phyloP scores from a whole-genome alignment of 2,888 invertebrate species.

The Hartigia nigra region DNA sequence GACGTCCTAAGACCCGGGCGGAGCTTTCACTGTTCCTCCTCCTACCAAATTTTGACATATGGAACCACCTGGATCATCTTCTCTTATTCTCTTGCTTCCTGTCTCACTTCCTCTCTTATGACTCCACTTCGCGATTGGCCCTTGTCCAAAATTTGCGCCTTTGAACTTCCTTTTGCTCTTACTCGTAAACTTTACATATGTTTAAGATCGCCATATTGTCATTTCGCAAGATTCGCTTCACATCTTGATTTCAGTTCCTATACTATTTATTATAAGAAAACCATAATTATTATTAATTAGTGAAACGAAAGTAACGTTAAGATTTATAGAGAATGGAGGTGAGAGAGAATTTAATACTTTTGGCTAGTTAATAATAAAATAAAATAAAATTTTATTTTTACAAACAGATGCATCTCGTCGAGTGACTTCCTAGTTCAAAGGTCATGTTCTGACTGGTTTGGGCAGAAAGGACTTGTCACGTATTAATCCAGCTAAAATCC shows the following conservation, averaged over 20 bases:
- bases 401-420: background rate
- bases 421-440: background rate
- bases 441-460: slow-evolving; percentile 3
- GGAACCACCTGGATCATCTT: slow-evolving; percentile 53
- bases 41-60: slow-evolving; percentile 41
- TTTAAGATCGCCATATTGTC: background rate
- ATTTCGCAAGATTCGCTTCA: background rate
- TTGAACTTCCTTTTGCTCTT: background rate
- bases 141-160: background rate
- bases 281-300: background rate
- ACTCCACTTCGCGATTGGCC: background rate
- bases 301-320: background rate
- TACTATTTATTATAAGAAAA: background rate
- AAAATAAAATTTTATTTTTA: background rate
- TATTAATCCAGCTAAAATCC: slow-evolving; percentile 41
- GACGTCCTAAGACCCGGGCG: slow-evolving; percentile 52
- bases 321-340: background rate
- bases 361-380: background rate
- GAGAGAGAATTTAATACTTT: background rate
- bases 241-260: background rate
- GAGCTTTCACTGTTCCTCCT: slow-evolving; percentile 43
- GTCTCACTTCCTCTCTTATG: background rate
- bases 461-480: slow-evolving; percentile 23
- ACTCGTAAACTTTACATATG: background rate
- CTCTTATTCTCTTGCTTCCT: slow-evolving; percentile 4